Evolutionary conservation across 1,140 invertebrate species (phyloP).

Genomic region (Epicauta chinensis): DNA sequence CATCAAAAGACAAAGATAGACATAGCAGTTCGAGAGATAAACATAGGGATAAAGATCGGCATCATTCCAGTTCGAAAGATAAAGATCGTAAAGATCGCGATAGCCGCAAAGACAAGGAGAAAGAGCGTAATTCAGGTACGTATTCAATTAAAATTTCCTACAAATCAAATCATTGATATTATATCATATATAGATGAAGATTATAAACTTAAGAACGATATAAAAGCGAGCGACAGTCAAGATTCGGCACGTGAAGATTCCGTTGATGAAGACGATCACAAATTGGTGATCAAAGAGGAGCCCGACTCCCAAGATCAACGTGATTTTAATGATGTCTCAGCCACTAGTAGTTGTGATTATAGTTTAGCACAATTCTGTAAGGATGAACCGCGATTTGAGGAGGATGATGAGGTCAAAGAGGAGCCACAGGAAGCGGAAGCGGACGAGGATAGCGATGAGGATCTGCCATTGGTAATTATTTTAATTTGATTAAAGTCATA

Average conservation of each 20-base stretch:
- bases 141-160: too few species aligned
- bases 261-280: constrained; percentile 38
- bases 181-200: constrained; percentile 26
- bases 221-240: constrained; percentile 20
- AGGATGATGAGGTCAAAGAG: constrained; percentile 26
- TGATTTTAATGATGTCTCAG: constrained; percentile 43
- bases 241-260: constrained; percentile 28
- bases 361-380: constrained; percentile 56
- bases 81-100: constrained; percentile 44
- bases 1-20: constrained; percentile 48
- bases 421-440: constrained; percentile 45
- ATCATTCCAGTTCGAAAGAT: constrained; percentile 45
- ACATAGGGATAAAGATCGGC: constrained; percentile 42
- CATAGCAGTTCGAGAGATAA: constrained; percentile 49
- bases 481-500: neutral
- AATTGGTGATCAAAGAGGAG: constrained; percentile 38
- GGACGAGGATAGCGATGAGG: constrained; percentile 62
- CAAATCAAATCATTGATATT: too few species aligned
- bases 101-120: constrained; percentile 25
- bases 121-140: neutral
- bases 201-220: constrained; percentile 35
- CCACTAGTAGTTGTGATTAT: constrained; percentile 58
- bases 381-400: constrained; percentile 43
- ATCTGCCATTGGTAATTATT: constrained; percentile 64
- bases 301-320: constrained; percentile 32